phyloP scores from a whole-genome alignment of 2,113 vertebrate genomes.

The Myrmophylax atrothorax region DNA sequence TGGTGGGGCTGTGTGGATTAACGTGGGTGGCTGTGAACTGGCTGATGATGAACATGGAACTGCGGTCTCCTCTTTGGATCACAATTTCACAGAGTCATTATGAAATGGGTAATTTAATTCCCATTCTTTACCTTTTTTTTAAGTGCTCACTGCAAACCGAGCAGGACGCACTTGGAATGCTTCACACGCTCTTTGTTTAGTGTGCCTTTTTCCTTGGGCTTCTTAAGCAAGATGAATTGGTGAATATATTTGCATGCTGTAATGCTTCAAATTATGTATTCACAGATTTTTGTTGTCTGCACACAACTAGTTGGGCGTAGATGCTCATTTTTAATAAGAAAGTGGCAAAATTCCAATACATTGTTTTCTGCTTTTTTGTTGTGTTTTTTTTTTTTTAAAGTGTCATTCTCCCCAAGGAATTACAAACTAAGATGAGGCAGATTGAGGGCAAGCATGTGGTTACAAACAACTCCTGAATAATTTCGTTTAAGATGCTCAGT shows the following conservation, averaged over 20 bases:
- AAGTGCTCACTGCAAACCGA: not conserved
- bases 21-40: not conserved
- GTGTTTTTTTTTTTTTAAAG: not conserved
- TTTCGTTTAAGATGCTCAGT: slow-evolving; percentile 9
- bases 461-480: slow-evolving; percentile 31
- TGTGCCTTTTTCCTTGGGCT: slow-evolving; percentile 21
- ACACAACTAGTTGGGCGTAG: not conserved
- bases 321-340: slow-evolving; percentile 47
- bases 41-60: not conserved
- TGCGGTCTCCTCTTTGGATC: not conserved
- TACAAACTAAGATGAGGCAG: slow-evolving; percentile 30
- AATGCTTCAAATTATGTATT: not conserved
- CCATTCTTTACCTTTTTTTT: not conserved
- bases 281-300: not conserved
- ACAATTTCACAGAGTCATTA: not conserved
- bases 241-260: slow-evolving; percentile 17
- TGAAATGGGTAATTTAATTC: not conserved
- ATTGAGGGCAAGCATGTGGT: slow-evolving; percentile 29
- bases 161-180: not conserved
- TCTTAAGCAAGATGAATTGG: not conserved
- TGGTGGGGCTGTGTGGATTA: not conserved
- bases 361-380: not conserved
- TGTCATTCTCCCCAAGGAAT: slow-evolving; percentile 21
- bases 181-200: not conserved
- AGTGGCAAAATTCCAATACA: slow-evolving; percentile 33